Evolutionary conservation across 2,888 invertebrate genomes (phyloP), one percentile per base, ranked within the genome.

Genomic region (Lordiphosa fenestrarum): DNA sequence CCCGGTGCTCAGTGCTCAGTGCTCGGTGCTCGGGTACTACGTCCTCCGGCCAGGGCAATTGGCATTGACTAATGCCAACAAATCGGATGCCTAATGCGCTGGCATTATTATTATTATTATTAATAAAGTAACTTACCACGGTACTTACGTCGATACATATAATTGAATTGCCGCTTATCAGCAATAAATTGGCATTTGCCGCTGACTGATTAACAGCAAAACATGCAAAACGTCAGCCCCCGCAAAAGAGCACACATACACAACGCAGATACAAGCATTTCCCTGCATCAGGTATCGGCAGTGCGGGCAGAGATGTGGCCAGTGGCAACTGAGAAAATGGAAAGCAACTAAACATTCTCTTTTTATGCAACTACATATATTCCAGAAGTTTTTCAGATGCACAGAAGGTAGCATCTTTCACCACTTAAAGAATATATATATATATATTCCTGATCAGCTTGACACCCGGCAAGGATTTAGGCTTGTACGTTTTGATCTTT

Each of bases 141-240:
- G 33, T 44, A 33, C 44, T 44, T 44, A 13, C 44, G 44, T 44
- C 44, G 30, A 44, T 44, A 33, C 44, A 39, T 47, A 65, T 81
- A 77, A 76, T 76, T 76, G 78, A 76, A 54, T 54, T 25, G 21
- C 9, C 54, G 58, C 65, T 65, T 81, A 80, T 75, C 73, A 44
- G 35, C 15, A 36, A 13, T 37, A 12, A 33, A 41, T 36, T 23
- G 15, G 33, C 38, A 19, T 33, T 10, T 12, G 44, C 15, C 33
- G 30, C 44, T 33, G n/a, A 41, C 41, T 41, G 41, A 41, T 41
- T 41, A 41, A 12, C 25, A 12, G 23, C 23, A 41, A 30, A 7
- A n/a, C 40, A 41, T 41, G 40, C 23, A 41, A 41, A 23, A n/a
- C 5, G 9, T 10, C 15, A 15, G 19, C 40, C 21, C 19, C 19